phyloP scores from a whole-genome alignment of 2,888 invertebrate genomes.

The Eristalis intricaria region DNA sequence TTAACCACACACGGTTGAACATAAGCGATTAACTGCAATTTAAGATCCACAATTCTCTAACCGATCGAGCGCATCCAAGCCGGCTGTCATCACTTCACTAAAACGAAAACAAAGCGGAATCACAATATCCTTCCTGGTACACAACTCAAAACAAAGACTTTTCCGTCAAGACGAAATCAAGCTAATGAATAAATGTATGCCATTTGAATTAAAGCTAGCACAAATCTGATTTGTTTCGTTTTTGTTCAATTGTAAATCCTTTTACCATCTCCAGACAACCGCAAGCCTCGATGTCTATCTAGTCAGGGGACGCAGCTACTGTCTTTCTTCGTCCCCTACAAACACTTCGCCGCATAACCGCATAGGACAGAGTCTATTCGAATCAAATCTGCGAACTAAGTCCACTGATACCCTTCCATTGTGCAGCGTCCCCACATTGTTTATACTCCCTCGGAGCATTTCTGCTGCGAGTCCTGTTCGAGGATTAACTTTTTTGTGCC shows the following conservation, averaged over 20 bases:
- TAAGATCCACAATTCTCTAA: neutral
- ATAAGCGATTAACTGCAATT: neutral
- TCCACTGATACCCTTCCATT: conserved; percentile 39
- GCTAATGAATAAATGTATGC: conserved; percentile 60
- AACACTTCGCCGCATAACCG: neutral
- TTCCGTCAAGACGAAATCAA: conserved; percentile 39
- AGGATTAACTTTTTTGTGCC: conserved; percentile 32
- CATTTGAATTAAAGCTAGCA: conserved; percentile 49
- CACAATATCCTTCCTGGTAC: neutral
- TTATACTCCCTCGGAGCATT: conserved; percentile 21
- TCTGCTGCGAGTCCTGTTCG: conserved; percentile 11
- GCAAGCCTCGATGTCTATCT: conserved; percentile 16
- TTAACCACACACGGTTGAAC: too few relatives aligned
- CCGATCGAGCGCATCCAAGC: neutral
- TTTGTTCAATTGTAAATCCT: neutral
- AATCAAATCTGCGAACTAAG: conserved; percentile 44
- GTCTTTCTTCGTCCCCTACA: conserved; percentile 5
- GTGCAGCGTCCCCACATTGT: conserved; percentile 30
- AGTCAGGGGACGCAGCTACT: conserved; percentile 10
- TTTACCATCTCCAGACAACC: conserved; percentile 6
- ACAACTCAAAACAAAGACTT: neutral
- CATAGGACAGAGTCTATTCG: conserved; percentile 17
- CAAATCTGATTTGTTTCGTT: conserved; percentile 26
- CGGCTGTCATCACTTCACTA: neutral
- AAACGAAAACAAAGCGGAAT: neutral